Evolutionary conservation across 1,140 invertebrate genomes (phyloP).

Genomic region (Papilio machaon): DNA sequence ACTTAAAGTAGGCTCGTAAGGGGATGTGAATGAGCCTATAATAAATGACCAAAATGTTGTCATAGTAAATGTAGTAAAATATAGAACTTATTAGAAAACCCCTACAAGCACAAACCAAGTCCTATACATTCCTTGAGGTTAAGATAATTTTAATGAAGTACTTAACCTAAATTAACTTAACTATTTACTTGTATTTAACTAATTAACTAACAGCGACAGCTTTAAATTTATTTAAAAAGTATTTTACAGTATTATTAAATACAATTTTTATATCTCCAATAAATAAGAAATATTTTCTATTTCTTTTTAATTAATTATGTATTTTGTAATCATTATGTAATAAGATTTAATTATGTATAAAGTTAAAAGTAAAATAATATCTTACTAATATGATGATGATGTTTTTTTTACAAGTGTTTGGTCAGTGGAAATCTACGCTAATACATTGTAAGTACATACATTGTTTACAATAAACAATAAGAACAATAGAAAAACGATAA

Average conservation of each 20-base stretch:
- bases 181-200: neutral
- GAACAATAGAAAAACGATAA: neutral
- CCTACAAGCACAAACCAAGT: neutral
- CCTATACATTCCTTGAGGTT: neutral
- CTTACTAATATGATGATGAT: neutral
- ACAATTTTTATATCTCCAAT: neutral
- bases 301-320: too few relatives aligned
- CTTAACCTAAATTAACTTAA: conserved; percentile 27
- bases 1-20: too few relatives aligned
- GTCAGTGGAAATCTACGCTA: neutral
- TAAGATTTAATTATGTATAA: too few relatives aligned
- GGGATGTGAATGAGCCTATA: too few relatives aligned
- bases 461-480: neutral
- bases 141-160: conserved; percentile 19
- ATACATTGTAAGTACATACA: neutral
- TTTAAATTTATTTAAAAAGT: neutral
- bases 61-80: too few relatives aligned
- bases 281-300: too few relatives aligned
- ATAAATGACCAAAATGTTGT: too few relatives aligned
- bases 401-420: neutral
- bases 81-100: neutral
- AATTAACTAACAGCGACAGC: neutral
- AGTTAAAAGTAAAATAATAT: too few relatives aligned
- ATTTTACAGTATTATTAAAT: neutral
- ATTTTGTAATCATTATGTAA: too few relatives aligned